A percentile compares a stretch with the other conserved stretches of the same genome.
Evolutionary conservation across 2,888 invertebrate genomes (phyloP).

Genomic region (Pseudanteris insignis): DNA sequence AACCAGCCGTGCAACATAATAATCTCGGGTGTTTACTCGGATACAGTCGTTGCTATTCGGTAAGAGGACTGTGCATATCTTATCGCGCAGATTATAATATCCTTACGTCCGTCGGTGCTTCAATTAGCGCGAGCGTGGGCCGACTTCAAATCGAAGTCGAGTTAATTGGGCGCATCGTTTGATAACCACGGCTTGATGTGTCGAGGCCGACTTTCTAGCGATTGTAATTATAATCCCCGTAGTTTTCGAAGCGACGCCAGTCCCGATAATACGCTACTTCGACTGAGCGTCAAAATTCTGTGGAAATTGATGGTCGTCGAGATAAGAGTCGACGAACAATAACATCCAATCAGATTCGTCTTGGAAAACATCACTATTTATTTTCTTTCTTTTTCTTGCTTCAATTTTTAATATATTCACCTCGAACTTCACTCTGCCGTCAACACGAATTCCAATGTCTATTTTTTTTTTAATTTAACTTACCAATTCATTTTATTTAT

Average conservation of each 20-base stretch:
- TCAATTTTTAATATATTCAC: no score
- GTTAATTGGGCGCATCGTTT: conserved; percentile 45
- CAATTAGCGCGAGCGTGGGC: conserved; percentile 49
- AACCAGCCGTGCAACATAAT: conserved; percentile 31
- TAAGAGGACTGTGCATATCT: conserved; percentile 16
- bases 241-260: conserved; percentile 5
- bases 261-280: conserved; percentile 10
- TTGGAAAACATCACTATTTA: no score
- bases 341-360: no score
- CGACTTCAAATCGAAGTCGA: conserved; percentile 36
- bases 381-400: no score
- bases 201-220: conserved; percentile 31
- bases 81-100: conserved; percentile 36
- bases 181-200: conserved; percentile 37
- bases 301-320: no score
- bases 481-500: no score
- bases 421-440: no score
- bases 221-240: conserved; percentile 43
- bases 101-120: conserved; percentile 34
- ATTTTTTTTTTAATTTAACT: no score
- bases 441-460: no score
- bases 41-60: conserved; percentile 7
- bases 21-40: conserved; percentile 27
- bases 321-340: no score
- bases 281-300: background rate